These are phyloP conservation scores for Bettongia penicillata DNA, from an alignment of 2,113 vertebrate genomes.

Conservation along the genomic window DNA sequence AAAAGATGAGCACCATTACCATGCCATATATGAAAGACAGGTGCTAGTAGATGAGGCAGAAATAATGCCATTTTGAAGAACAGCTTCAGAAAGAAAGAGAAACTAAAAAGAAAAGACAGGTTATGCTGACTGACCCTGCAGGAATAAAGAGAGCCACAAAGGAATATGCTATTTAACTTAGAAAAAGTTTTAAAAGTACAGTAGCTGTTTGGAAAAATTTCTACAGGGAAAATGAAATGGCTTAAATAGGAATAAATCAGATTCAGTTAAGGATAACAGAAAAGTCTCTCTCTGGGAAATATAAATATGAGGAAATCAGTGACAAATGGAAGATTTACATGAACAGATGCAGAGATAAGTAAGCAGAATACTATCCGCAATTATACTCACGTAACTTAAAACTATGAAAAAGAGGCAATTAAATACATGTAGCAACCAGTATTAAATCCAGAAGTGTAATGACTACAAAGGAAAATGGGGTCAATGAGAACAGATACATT, in stretches of 20 bases:
- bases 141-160: neutral
- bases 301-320: neutral
- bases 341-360: neutral
- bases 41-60: neutral
- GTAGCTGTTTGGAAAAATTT: neutral
- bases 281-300: neutral
- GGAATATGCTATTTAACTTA: neutral
- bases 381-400: neutral
- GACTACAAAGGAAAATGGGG: neutral
- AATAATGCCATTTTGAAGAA: neutral
- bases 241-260: neutral
- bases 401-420: neutral
- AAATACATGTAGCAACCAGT: neutral
- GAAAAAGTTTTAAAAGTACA: neutral
- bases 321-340: neutral
- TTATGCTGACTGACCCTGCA: neutral
- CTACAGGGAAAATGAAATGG: neutral
- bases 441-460: neutral
- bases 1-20: slow-evolving; percentile 32
- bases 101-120: neutral
- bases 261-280: neutral
- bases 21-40: neutral
- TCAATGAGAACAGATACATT: neutral
- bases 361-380: neutral
- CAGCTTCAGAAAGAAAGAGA: neutral